Conservation (phyloP, 2,888 invertebrate genomes). For the Leptura quadrifasciata region DNA sequence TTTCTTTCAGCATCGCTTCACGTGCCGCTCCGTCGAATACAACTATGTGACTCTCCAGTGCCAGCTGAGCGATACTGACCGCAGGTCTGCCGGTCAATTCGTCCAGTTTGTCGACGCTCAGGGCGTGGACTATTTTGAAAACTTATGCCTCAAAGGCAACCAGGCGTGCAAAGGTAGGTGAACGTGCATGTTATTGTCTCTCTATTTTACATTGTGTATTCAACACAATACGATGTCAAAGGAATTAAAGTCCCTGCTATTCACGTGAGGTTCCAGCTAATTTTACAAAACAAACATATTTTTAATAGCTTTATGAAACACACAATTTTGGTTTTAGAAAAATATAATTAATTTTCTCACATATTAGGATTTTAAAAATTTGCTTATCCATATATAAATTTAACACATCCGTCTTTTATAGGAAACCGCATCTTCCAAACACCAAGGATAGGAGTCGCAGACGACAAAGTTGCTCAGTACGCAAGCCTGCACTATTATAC, state of each 20-base stretch:
- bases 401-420: slow-evolving; percentile 38
- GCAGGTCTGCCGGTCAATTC: slow-evolving; percentile 90
- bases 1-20: slow-evolving; percentile 85
- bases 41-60: slow-evolving; percentile 95
- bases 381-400: no score
- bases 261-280: background rate
- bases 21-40: slow-evolving; percentile 94
- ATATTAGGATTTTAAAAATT: no score
- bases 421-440: slow-evolving; percentile 84
- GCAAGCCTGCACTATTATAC: slow-evolving; percentile 94
- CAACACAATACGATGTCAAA: background rate
- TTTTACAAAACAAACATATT: background rate
- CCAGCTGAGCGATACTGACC: slow-evolving; percentile 91
- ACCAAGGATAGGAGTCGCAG: slow-evolving; percentile 91
- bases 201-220: background rate
- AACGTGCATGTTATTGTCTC: background rate
- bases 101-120: slow-evolving; percentile 94
- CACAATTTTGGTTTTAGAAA: no score
- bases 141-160: slow-evolving; percentile 88
- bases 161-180: slow-evolving; percentile 87
- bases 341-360: no score
- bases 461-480: slow-evolving; percentile 94
- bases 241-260: background rate
- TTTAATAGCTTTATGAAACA: no score
- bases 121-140: slow-evolving; percentile 91